Conservation (phyloP, 2,888 invertebrate species). For the Scaptomyza flava region DNA sequence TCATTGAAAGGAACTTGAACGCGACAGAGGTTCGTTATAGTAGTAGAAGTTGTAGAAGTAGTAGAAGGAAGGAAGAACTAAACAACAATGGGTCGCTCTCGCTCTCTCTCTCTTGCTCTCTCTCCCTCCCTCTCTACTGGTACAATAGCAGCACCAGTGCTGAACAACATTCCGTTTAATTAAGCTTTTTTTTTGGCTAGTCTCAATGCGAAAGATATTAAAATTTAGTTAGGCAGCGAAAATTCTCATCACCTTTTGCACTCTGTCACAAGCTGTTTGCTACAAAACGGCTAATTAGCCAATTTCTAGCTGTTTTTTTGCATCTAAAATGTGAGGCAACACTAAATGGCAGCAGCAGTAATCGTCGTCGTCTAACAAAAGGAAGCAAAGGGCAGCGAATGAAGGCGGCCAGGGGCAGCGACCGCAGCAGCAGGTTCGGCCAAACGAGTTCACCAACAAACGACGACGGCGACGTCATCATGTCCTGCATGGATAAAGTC, state of each 20-base stretch:
- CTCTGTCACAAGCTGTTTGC: neutral
- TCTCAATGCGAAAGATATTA: neutral
- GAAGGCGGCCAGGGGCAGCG: conserved; percentile 74
- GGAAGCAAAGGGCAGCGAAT: conserved; percentile 31
- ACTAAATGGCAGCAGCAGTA: neutral
- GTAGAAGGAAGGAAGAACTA: conserved; percentile 26
- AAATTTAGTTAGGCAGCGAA: neutral
- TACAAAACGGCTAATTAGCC: neutral
- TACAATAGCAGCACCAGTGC: conserved; percentile 11
- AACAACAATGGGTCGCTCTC: conserved; percentile 32
- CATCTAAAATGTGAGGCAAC: neutral
- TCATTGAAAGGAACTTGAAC: conserved; percentile 76
- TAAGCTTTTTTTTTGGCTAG: neutral
- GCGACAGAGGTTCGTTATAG: conserved; percentile 9
- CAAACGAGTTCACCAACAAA: conserved; percentile 68
- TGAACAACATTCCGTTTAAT: neutral
- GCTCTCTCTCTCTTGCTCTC: neutral
- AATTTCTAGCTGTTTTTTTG: neutral
- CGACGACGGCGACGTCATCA: conserved; percentile 34
- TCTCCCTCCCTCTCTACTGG: neutral
- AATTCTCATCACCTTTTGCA: neutral
- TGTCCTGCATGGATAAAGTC: conserved; percentile 76
- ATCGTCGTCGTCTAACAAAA: conserved; percentile 21
- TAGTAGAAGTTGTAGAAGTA: conserved; percentile 2
- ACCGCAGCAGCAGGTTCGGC: conserved; percentile 73